These are phyloP conservation scores for Eupithecia exiguata DNA, from an alignment of 2,888 invertebrate genomes.

Conservation along the genomic window DNA sequence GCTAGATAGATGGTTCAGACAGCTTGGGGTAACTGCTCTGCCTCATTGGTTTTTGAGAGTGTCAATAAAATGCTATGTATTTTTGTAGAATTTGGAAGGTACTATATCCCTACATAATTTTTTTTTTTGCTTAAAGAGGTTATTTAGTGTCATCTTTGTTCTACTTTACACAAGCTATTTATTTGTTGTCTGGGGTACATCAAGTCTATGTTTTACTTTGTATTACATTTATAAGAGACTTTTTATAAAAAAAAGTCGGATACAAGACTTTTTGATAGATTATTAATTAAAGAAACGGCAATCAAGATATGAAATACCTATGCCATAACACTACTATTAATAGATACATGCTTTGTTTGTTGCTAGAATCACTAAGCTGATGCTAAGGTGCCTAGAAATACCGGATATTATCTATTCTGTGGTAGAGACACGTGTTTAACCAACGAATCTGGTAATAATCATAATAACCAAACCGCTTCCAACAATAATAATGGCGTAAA, in stretches of 20 bases:
- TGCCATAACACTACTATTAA: not conserved
- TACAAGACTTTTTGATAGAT: not conserved
- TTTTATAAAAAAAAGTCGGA: not conserved
- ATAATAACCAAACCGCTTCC: constrained; percentile 4
- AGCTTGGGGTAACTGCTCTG: not conserved
- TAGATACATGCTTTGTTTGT: not conserved
- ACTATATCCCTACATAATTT: not conserved
- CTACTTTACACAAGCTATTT: too few species aligned
- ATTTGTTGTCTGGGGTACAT: too few species aligned
- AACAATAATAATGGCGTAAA: constrained; percentile 13
- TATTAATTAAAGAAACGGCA: not conserved
- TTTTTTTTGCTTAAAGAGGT: not conserved
- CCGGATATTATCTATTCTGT: not conserved
- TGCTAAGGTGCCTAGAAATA: not conserved
- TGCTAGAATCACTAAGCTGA: not conserved
- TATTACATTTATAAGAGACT: too few species aligned
- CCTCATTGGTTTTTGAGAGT: not conserved
- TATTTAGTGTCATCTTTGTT: not conserved
- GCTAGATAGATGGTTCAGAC: not conserved
- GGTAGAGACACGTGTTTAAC: not conserved
- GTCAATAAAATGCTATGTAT: not conserved
- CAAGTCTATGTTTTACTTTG: too few species aligned
- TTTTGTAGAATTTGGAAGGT: not conserved
- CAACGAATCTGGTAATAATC: constrained; percentile 1
- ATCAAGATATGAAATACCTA: not conserved